Evolutionary conservation across 2,888 invertebrate species (phyloP).

Genomic region (Bombyx huttoni): DNA sequence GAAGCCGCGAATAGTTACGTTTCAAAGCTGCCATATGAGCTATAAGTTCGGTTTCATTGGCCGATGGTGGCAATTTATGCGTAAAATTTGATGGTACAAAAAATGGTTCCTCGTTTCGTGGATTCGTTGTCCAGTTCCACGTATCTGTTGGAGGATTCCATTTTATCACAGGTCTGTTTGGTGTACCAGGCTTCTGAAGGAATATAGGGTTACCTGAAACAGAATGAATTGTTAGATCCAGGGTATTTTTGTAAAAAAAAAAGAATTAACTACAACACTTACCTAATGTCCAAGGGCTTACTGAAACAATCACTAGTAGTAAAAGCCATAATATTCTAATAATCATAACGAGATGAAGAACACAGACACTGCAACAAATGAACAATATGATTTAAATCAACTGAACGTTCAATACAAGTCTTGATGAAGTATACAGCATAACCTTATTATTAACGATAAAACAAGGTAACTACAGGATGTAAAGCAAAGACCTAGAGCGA

Average conservation of each 20-base stretch:
- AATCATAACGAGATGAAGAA: conserved; percentile 43
- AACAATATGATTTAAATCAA: conserved; percentile 2
- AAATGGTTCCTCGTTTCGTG: conserved; percentile 50
- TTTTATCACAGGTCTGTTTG: conserved; percentile 50
- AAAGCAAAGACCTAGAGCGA: too few species aligned
- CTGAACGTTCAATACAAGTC: too few species aligned
- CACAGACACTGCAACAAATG: conserved; percentile 42
- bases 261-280: conserved; percentile 6
- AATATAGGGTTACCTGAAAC: conserved; percentile 62
- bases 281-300: conserved; percentile 43
- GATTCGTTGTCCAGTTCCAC: conserved; percentile 56
- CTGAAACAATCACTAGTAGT: conserved; percentile 22
- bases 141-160: conserved; percentile 62
- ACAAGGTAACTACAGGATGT: too few species aligned
- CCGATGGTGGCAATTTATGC: conserved; percentile 64
- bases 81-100: conserved; percentile 58
- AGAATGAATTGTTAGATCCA: background rate
- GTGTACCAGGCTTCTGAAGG: conserved; percentile 38
- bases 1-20: conserved; percentile 70
- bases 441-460: too few species aligned
- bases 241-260: background rate
- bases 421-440: too few species aligned
- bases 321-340: conserved; percentile 57
- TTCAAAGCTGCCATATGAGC: conserved; percentile 57
- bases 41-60: conserved; percentile 60